A percentile compares a stretch with the other conserved stretches of the same genome.
phyloP scores from a whole-genome alignment of 2,797 vertebrate species.

The Gymnodraco acuticeps region DNA sequence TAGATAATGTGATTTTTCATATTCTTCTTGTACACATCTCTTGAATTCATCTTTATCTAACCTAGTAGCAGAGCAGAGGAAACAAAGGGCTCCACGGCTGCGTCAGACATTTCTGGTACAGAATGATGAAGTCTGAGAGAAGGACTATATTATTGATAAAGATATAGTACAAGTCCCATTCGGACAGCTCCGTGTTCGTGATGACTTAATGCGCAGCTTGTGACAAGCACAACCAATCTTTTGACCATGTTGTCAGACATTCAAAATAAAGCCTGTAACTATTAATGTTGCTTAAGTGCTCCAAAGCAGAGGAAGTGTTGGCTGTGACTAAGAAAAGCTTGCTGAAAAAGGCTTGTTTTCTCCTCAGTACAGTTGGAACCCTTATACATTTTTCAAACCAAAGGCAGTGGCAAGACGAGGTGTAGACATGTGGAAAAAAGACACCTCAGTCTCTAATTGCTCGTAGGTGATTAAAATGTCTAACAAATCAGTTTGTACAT shows the following conservation, averaged over 20 bases:
- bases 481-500: constrained; percentile 38
- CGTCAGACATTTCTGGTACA: constrained; percentile 66
- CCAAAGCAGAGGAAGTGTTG: constrained; percentile 57
- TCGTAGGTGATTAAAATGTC: constrained; percentile 45
- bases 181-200: constrained; percentile 61
- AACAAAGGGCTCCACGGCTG: constrained; percentile 28
- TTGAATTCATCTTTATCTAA: constrained; percentile 31
- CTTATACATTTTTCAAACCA: constrained; percentile 49
- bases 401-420: constrained; percentile 24
- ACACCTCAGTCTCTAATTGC: neutral
- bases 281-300: constrained; percentile 78
- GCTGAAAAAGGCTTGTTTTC: constrained; percentile 31
- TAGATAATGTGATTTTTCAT: constrained; percentile 29
- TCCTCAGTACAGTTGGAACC: constrained; percentile 12
- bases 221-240: constrained; percentile 66
- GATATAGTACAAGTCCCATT: constrained; percentile 60
- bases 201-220: constrained; percentile 71
- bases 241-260: constrained; percentile 55
- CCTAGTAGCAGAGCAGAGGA: constrained; percentile 1
- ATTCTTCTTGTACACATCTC: constrained; percentile 9
- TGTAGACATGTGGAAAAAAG: no score
- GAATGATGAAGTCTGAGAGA: constrained; percentile 50
- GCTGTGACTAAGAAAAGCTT: constrained; percentile 45
- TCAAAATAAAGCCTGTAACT: constrained; percentile 77
- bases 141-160: constrained; percentile 77